Evolutionary conservation across 2,888 invertebrate genomes (phyloP).

Genomic region (Altica lythri): DNA sequence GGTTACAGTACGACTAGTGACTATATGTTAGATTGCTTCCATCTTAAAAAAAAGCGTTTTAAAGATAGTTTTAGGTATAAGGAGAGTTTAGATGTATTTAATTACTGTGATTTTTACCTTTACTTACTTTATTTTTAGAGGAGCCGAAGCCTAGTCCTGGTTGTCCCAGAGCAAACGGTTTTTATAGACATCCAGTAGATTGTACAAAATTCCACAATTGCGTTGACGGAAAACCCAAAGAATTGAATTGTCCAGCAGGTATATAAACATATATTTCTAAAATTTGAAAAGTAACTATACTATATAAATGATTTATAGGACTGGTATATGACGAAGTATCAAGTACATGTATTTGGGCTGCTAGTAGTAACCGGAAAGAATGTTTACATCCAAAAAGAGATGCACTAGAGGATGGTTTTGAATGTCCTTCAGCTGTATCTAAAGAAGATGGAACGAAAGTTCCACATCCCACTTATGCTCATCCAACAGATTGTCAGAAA

Average conservation of each 20-base stretch:
- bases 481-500: conserved; percentile 79
- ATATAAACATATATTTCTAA: too few species aligned
- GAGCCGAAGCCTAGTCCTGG: conserved; percentile 72
- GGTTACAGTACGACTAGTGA: too few species aligned
- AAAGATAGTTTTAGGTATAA: too few species aligned
- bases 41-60: too few species aligned
- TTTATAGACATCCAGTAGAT: conserved; percentile 72
- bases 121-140: conserved; percentile 62
- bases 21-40: too few species aligned
- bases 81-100: too few species aligned
- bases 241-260: conserved; percentile 71
- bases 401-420: conserved; percentile 74
- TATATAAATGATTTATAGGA: conserved; percentile 54
- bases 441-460: conserved; percentile 69
- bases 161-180: conserved; percentile 79
- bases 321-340: conserved; percentile 74
- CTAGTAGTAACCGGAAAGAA: conserved; percentile 61
- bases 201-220: conserved; percentile 82
- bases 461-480: conserved; percentile 78
- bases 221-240: conserved; percentile 72
- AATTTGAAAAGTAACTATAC: too few species aligned
- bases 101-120: background rate
- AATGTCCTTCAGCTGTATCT: conserved; percentile 70
- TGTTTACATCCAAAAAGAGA: conserved; percentile 64
- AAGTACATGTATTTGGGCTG: conserved; percentile 78